Evolutionary conservation across 1,140 invertebrate genomes (phyloP).

Genomic region (Epicauta chinensis): DNA sequence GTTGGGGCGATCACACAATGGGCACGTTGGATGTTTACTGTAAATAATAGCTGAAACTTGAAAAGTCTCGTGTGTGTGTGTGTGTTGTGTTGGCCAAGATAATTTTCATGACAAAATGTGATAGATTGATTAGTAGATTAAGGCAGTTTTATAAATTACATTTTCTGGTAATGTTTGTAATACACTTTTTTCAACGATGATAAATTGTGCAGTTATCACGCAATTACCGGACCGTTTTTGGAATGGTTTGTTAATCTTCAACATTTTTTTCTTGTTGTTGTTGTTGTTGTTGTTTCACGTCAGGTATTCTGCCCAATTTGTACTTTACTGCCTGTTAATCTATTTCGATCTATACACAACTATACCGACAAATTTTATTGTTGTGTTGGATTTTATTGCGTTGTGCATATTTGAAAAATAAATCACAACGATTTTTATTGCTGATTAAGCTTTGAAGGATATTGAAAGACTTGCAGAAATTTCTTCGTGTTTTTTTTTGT

Average conservation of each 20-base stretch:
- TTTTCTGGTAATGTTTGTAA: constrained; percentile 7
- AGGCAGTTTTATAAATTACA: constrained; percentile 26
- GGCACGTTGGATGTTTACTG: constrained; percentile 1
- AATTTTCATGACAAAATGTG: constrained; percentile 38
- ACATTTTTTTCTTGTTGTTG: not conserved
- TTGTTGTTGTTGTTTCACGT: not conserved
- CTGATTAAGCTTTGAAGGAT: too few relatives aligned
- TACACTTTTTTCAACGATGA: too few relatives aligned
- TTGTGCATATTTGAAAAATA: too few relatives aligned
- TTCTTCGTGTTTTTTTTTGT: too few relatives aligned
- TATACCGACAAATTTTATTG: too few relatives aligned
- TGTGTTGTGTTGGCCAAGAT: constrained; percentile 25
- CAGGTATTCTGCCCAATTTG: too few relatives aligned
- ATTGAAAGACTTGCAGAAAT: too few relatives aligned
- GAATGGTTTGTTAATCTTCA: constrained; percentile 5
- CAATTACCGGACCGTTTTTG: constrained; percentile 17
- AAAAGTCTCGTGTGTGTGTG: constrained; percentile 5
- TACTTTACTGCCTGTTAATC: too few relatives aligned
- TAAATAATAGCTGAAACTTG: constrained; percentile 16
- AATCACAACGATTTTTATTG: too few relatives aligned
- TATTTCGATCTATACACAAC: too few relatives aligned
- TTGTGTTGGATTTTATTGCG: too few relatives aligned
- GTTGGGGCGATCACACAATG: constrained; percentile 1
- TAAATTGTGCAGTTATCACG: constrained; percentile 22
- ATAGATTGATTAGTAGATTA: constrained; percentile 36